Percentiles rank a stretch among this genome's conserved stretches.
These are phyloP conservation scores for Athetis lepigone DNA, from an alignment of 2,888 invertebrate genomes.

Conservation along the genomic window DNA sequence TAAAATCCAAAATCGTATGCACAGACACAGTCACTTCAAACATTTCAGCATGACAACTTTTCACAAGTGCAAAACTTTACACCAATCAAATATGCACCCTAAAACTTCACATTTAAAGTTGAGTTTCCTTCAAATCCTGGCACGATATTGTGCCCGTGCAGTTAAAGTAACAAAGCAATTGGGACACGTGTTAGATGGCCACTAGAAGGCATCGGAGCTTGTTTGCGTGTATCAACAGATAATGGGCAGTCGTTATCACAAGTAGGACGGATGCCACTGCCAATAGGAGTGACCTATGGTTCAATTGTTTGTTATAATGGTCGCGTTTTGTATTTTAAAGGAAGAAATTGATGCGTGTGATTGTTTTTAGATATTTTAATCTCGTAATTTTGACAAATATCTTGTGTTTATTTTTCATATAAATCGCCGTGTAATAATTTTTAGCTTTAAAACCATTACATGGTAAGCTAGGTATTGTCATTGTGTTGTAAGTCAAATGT, in stretches of 20 bases:
- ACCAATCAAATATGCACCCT: slow-evolving; percentile 33
- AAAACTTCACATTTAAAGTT: rapidly evolving
- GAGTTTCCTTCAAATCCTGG: slow-evolving; percentile 1
- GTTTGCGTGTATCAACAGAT: slow-evolving; percentile 77
- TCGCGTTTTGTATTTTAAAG: slow-evolving; percentile 1
- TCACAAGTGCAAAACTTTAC: slow-evolving; percentile 18
- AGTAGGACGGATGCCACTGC: slow-evolving; percentile 56
- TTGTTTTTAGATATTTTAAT: slow-evolving; percentile 15
- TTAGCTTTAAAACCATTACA: no score
- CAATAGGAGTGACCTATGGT: slow-evolving; percentile 53
- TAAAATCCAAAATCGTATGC: slow-evolving; percentile 1
- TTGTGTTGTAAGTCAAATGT: no score
- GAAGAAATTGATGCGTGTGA: slow-evolving; percentile 4
- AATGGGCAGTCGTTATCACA: slow-evolving; percentile 70
- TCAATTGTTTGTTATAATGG: slow-evolving; percentile 40
- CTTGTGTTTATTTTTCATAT: background rate
- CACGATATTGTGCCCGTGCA: slow-evolving; percentile 31
- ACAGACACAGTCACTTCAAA: background rate
- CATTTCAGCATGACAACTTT: slow-evolving; percentile 7
- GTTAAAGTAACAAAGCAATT: slow-evolving; percentile 66
- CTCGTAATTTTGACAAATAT: no score
- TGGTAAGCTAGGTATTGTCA: no score
- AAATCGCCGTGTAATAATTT: no score
- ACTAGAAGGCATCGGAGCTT: slow-evolving; percentile 82
- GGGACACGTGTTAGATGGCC: slow-evolving; percentile 88